Conservation (phyloP, 2,888 invertebrate species). For the Oxytorus armatus region DNA sequence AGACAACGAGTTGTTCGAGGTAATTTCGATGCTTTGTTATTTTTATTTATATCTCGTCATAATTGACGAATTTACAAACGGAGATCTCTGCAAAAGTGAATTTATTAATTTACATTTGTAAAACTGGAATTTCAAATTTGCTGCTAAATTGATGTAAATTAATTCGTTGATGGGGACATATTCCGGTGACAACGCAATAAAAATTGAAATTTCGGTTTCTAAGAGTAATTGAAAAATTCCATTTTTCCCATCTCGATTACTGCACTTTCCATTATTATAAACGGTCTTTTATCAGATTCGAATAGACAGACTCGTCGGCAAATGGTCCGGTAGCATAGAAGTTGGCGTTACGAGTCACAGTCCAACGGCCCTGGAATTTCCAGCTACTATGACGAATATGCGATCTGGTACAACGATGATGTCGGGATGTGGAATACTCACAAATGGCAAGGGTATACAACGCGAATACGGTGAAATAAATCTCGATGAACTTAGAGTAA, state of each 20-base stretch:
- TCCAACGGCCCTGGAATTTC: conserved; percentile 95
- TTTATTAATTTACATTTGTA: background rate
- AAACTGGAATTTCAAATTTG: too few species aligned
- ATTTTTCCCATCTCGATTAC: too few species aligned
- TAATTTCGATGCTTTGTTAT: too few species aligned
- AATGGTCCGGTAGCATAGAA: conserved; percentile 98
- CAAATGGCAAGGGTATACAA: conserved; percentile 97
- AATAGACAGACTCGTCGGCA: conserved; percentile 96
- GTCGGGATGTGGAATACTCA: conserved; percentile 98
- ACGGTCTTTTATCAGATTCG: conserved; percentile 88
- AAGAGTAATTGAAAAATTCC: background rate
- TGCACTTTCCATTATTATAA: too few species aligned
- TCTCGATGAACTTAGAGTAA: conserved; percentile 92
- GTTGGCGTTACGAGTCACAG: conserved; percentile 97
- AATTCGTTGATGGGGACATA: background rate
- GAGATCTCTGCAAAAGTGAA: background rate
- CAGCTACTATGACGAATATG: conserved; percentile 99
- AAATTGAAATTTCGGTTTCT: background rate
- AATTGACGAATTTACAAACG: too few species aligned
- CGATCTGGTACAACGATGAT: conserved; percentile 95
- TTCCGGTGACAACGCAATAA: background rate
- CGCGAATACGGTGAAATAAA: conserved; percentile 97
- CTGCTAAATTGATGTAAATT: background rate
- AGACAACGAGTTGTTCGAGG: conserved; percentile 96
- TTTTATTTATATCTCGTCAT: too few species aligned